Evolutionary conservation across 1,140 invertebrate genomes (phyloP).

Genomic region (Acyrthosiphon pisum): DNA sequence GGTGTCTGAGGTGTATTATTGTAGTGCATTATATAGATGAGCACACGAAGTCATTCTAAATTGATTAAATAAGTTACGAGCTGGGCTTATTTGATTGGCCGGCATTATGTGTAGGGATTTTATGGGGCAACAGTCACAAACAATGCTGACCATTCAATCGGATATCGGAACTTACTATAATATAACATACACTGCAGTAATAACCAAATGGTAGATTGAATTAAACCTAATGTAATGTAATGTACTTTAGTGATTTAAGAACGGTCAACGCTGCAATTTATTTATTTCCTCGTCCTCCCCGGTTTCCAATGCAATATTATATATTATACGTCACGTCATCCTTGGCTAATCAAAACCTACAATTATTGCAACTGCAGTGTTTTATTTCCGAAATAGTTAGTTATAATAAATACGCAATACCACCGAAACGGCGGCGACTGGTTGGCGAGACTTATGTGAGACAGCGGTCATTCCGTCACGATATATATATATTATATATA

Average conservation of each 20-base stretch:
- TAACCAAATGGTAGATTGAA: background rate
- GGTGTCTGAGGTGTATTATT: background rate
- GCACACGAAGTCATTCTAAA: background rate
- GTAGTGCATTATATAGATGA: background rate
- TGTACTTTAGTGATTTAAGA: background rate
- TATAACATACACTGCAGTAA: background rate
- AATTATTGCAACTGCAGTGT: background rate
- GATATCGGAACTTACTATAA: background rate
- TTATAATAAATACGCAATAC: background rate
- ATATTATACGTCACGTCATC: background rate
- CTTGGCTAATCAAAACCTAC: background rate
- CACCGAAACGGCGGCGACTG: background rate
- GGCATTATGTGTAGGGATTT: background rate
- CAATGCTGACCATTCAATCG: background rate
- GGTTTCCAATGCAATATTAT: background rate
- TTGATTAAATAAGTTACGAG: conserved; percentile 26
- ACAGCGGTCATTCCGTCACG: conserved; percentile 20
- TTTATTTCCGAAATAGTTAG: conserved; percentile 14
- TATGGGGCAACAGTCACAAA: conserved; percentile 20
- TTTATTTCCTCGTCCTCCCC: background rate
- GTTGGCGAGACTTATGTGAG: background rate
- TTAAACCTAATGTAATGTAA: background rate
- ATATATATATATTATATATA: no score
- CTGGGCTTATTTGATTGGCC: background rate
- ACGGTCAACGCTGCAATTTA: background rate